Evolutionary conservation across 2,888 invertebrate species (phyloP).

Genomic region (Hydrotaea diabolus): DNA sequence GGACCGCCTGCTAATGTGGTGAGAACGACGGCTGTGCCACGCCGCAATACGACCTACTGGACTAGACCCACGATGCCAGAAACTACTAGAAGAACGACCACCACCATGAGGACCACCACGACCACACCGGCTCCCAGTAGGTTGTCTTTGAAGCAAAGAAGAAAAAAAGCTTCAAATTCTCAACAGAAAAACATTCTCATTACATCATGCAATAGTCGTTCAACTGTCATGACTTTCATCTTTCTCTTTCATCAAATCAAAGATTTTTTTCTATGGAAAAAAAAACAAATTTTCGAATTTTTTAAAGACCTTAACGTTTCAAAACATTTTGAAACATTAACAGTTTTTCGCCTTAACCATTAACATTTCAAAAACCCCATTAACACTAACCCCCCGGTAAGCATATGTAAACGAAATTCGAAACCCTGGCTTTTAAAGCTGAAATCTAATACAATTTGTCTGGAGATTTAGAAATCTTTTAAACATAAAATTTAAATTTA

Average conservation of each 20-base stretch:
- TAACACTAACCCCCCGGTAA: too few species aligned
- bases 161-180: slow-evolving; percentile 27
- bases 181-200: neutral
- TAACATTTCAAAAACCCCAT: neutral
- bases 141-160: slow-evolving; percentile 41
- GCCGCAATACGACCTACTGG: slow-evolving; percentile 39
- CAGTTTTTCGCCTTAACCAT: neutral
- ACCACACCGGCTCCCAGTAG: slow-evolving; percentile 66
- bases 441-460: too few species aligned
- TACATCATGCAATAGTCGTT: neutral
- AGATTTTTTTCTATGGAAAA: slow-evolving; percentile 17
- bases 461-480: too few species aligned
- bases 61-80: slow-evolving; percentile 42
- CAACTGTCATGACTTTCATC: neutral
- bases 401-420: too few species aligned
- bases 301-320: too few species aligned
- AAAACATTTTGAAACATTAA: neutral
- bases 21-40: slow-evolving; percentile 60
- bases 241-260: slow-evolving; percentile 16
- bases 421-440: too few species aligned
- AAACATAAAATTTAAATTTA: too few species aligned
- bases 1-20: slow-evolving; percentile 65
- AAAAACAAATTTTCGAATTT: neutral
- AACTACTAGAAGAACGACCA: slow-evolving; percentile 43
- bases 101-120: slow-evolving; percentile 43